Evolutionary conservation across 2,113 vertebrate species (phyloP).

Genomic region (Epinephelus cyanopodus): DNA sequence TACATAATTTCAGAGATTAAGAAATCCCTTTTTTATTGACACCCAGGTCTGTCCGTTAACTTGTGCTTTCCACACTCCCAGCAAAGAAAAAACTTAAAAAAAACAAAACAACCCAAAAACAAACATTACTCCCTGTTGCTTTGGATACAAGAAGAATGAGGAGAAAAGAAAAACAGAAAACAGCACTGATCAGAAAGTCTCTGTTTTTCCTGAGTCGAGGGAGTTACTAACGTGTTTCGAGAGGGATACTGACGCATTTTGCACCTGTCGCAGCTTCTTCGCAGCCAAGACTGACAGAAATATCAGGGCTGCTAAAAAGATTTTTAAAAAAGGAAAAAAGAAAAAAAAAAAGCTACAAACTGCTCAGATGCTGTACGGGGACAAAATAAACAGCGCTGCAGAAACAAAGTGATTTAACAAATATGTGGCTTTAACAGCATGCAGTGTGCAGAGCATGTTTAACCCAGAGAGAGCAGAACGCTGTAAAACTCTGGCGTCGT

Average conservation of each 20-base stretch:
- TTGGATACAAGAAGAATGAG: constrained; percentile 59
- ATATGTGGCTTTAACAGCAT: constrained; percentile 30
- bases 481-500: background rate
- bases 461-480: constrained; percentile 12
- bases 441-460: constrained; percentile 27
- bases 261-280: constrained; percentile 21
- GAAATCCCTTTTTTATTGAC: constrained; percentile 81
- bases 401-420: background rate
- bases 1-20: constrained; percentile 81
- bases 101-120: no score
- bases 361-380: constrained; percentile 2
- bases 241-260: constrained; percentile 39
- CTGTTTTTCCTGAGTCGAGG: constrained; percentile 75
- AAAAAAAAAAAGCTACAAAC: background rate
- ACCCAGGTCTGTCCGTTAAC: constrained; percentile 78
- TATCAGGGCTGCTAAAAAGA: background rate
- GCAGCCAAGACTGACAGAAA: constrained; percentile 6
- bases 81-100: constrained; percentile 39
- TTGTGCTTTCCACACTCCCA: constrained; percentile 84
- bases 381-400: background rate
- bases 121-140: constrained; percentile 63
- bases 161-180: constrained; percentile 53
- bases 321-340: background rate
- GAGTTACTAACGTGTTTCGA: constrained; percentile 45
- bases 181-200: constrained; percentile 62